phyloP scores from a whole-genome alignment of 2,888 invertebrate genomes.

The Monopis laevigella region DNA sequence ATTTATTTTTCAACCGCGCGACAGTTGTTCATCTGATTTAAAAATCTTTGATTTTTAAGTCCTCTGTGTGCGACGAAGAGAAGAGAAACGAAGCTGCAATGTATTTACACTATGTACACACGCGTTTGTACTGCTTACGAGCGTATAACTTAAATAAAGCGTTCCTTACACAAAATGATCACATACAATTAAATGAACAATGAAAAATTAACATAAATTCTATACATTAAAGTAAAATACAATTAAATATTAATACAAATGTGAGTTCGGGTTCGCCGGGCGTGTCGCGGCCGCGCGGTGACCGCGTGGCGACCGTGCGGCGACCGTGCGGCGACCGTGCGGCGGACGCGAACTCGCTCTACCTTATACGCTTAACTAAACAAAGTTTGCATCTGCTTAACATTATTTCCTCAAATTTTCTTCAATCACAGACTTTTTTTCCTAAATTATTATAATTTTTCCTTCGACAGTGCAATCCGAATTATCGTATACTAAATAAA shows the following conservation, averaged over 20 bases:
- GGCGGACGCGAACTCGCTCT: too few relatives aligned
- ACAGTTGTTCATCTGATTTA: conserved; percentile 24
- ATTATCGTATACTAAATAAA: conserved; percentile 22
- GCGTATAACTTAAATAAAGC: too few relatives aligned
- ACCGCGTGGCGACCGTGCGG: too few relatives aligned
- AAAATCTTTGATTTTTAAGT: conserved; percentile 67
- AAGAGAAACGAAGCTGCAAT: neutral
- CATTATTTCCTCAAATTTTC: conserved; percentile 54
- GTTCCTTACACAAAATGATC: neutral
- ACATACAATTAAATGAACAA: too few relatives aligned
- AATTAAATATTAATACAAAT: too few relatives aligned
- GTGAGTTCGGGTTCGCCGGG: too few relatives aligned
- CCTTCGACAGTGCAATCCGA: conserved; percentile 2
- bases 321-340: too few relatives aligned
- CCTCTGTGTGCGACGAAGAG: conserved; percentile 23
- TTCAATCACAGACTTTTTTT: conserved; percentile 67
- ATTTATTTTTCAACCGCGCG: conserved; percentile 4
- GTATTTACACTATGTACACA: neutral
- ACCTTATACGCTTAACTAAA: too few relatives aligned
- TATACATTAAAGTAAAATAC: too few relatives aligned
- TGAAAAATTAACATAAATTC: too few relatives aligned
- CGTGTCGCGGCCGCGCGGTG: too few relatives aligned
- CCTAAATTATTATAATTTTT: conserved; percentile 52
- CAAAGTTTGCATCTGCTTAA: conserved; percentile 30
- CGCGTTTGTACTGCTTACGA: too few relatives aligned